A percentile compares a stretch with the other conserved stretches of the same genome.
Evolutionary conservation across 2,888 invertebrate genomes (phyloP).

Genomic region (Isoperla grammatica): DNA sequence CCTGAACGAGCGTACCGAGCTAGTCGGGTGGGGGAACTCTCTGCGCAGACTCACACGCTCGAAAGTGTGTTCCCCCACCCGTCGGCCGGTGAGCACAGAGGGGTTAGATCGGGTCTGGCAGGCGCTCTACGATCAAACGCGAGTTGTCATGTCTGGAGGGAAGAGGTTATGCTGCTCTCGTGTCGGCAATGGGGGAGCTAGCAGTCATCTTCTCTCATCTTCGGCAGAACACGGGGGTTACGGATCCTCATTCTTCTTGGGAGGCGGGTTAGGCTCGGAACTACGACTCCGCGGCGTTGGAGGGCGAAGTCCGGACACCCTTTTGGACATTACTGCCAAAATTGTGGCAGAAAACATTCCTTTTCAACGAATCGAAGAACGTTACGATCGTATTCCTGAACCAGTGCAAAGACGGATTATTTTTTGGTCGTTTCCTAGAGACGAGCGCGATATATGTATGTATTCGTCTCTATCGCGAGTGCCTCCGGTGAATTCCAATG

Average conservation of each 20-base stretch:
- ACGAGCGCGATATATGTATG: conserved; percentile 85
- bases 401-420: conserved; percentile 82
- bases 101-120: neutral
- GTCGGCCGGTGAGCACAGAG: neutral
- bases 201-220: conserved; percentile 8
- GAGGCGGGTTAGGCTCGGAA: conserved; percentile 11
- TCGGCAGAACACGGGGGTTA: conserved; percentile 6
- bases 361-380: conserved; percentile 80
- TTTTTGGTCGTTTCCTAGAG: conserved; percentile 83
- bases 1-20: conserved; percentile 21
- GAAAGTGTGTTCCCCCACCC: conserved; percentile 17
- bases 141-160: conserved; percentile 38
- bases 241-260: conserved; percentile 13
- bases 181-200: conserved; percentile 39
- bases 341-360: conserved; percentile 79
- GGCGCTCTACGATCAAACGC: conserved; percentile 17
- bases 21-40: conserved; percentile 6
- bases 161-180: conserved; percentile 48
- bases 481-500: conserved; percentile 46
- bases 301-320: conserved; percentile 53
- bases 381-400: conserved; percentile 81
- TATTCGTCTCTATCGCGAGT: conserved; percentile 70
- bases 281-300: conserved; percentile 11
- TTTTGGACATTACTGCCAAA: conserved; percentile 77
- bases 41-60: conserved; percentile 24